These are phyloP conservation scores for Halocynthia roretzi DNA, from an alignment of 23 tunicate genomes.

Conservation along the genomic window DNA sequence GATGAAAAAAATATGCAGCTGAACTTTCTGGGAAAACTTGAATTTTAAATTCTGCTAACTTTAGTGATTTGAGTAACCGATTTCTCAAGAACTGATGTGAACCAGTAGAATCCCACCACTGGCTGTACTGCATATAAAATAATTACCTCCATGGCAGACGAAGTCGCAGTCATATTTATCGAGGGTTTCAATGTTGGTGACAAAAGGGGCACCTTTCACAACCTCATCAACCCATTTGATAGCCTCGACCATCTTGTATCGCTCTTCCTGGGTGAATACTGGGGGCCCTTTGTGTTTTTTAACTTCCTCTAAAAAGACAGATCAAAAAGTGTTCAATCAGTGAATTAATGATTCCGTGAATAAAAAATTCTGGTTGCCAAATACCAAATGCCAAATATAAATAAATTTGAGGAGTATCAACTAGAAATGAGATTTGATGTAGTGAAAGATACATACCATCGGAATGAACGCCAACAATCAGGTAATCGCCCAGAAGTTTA, in stretches of 20 bases:
- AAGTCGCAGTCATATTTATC: slow-evolving; percentile 90
- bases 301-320: slow-evolving; percentile 52
- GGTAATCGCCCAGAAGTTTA: slow-evolving; percentile 75
- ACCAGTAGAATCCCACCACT: too few relatives aligned
- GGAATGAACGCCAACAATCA: slow-evolving; percentile 92
- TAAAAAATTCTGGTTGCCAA: not conserved
- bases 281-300: slow-evolving; percentile 94
- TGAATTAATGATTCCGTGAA: not conserved
- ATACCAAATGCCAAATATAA: not conserved
- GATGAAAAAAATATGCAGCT: too few relatives aligned
- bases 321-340: not conserved
- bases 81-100: too few relatives aligned
- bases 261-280: slow-evolving; percentile 76
- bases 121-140: not conserved
- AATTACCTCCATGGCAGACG: slow-evolving; percentile 84
- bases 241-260: slow-evolving; percentile 68
- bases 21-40: too few relatives aligned
- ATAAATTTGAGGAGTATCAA: not conserved
- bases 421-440: not conserved
- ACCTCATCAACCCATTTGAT: slow-evolving; percentile 99
- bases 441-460: slow-evolving; percentile 41
- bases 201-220: slow-evolving; percentile 92
- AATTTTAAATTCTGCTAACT: too few relatives aligned
- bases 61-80: too few relatives aligned
- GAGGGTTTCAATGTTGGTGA: slow-evolving; percentile 67